Conservation (phyloP, 2,888 invertebrate species). For the Coenonympha arcania region DNA sequence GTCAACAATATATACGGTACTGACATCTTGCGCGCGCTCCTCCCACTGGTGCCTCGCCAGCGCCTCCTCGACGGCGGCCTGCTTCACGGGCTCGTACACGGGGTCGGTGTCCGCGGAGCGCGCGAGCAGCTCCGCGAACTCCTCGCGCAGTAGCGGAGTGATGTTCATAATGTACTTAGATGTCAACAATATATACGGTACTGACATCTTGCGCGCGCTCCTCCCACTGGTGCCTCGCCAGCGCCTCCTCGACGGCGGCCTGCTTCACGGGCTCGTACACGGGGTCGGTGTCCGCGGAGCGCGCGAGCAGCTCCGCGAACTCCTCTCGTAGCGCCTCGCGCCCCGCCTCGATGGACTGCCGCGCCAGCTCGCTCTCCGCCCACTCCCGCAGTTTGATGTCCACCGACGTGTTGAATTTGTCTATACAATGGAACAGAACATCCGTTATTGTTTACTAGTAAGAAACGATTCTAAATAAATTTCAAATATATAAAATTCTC, state of each 20-base stretch:
- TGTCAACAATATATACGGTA: neutral
- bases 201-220: slow-evolving; percentile 80
- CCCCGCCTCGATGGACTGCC: slow-evolving; percentile 73
- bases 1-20: neutral
- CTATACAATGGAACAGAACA: slow-evolving; percentile 49
- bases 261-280: slow-evolving; percentile 92
- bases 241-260: slow-evolving; percentile 90
- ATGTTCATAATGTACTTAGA: too few relatives aligned
- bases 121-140: slow-evolving; percentile 50
- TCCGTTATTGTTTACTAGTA: too few relatives aligned
- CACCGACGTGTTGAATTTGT: slow-evolving; percentile 87
- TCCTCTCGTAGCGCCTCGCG: slow-evolving; percentile 81
- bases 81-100: slow-evolving; percentile 91
- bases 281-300: slow-evolving; percentile 81
- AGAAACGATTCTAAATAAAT: too few relatives aligned
- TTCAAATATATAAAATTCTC: too few relatives aligned
- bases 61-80: slow-evolving; percentile 89
- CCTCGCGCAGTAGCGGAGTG: slow-evolving; percentile 63
- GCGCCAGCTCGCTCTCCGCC: slow-evolving; percentile 93
- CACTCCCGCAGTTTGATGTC: slow-evolving; percentile 97
- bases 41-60: slow-evolving; percentile 94
- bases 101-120: slow-evolving; percentile 81
- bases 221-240: slow-evolving; percentile 94
- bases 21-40: slow-evolving; percentile 80
- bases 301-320: slow-evolving; percentile 46